Base-by-base conservation (phyloP, 1,140 invertebrate genomes). In the Drosophila leontia region DNA sequence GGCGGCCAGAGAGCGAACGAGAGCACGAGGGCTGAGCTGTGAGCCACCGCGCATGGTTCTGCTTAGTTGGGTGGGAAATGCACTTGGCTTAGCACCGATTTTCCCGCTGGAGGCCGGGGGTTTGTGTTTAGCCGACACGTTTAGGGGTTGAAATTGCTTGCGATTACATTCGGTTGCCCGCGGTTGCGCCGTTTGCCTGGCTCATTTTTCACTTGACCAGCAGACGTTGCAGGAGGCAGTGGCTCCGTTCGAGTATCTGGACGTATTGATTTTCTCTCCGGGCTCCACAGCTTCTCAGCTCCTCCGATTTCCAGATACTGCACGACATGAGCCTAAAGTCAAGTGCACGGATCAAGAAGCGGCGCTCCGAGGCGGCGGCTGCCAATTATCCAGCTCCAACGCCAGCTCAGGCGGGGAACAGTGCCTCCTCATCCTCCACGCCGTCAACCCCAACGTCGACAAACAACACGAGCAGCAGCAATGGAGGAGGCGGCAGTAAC, bases 311-410 rank as follows among this genome's bases (percentile, higher is more conserved):
- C 34, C 47, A 32, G 8, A 47, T 26, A 34, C 17, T 32, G 35
- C 34, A 19, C 45, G 67, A 57, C 34, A 91, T 92, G 91, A 92
- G 84, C 63, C 53, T 88, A 0, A 92, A 91, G 65, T 78, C 81
- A 3, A 92, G 91, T 69, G 87, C 86, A 29, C 78, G 91, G 53
- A 78, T 91, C 15, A 92, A 92, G 50, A 91, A 92, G 48, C 79
- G 90, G 9, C 91, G 91, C 50, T 80, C 84, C 4, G 91, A 83
- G 3, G 91, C 91, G 53, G 88, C 83, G 15, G 91, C 91, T 41
- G 80, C 91, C 12, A 74, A 26, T 8, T 76, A 65, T 58, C 68
- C 51, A 55, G 75, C 65, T 67, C 82, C 64, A 47, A 8, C 62
- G 50, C 29, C 53, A 37, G 45, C 35, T 50, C 29, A 69, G 65